A percentile compares a stretch with the other conserved stretches of the same genome.
Conservation (phyloP, 2,113 vertebrate species). For the Zosterops japonicus region DNA sequence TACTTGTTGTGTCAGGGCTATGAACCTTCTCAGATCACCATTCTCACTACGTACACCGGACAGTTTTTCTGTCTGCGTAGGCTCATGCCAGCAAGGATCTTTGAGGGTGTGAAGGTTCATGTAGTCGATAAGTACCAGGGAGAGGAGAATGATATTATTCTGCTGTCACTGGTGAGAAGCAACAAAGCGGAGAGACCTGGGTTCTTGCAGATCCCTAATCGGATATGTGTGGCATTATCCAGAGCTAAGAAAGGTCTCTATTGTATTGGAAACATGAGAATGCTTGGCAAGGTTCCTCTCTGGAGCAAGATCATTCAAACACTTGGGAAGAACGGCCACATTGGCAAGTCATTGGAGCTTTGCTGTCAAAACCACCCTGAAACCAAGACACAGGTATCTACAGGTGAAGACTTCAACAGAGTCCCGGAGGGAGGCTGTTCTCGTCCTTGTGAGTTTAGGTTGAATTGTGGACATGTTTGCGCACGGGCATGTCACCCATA, state of each 20-base stretch:
- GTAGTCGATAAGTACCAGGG: conserved; percentile 98
- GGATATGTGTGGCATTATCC: conserved; percentile 92
- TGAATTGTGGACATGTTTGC: conserved; percentile 91
- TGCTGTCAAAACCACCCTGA: conserved; percentile 91
- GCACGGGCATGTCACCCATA: conserved; percentile 88
- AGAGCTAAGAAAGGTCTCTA: conserved; percentile 93
- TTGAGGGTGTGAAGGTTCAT: conserved; percentile 87
- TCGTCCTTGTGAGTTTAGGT: conserved; percentile 84
- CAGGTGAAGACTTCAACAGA: conserved; percentile 78
- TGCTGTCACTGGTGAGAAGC: conserved; percentile 92
- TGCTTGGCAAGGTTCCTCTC: conserved; percentile 83
- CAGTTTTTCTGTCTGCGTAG: conserved; percentile 88
- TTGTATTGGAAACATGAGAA: conserved; percentile 86
- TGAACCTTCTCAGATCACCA: conserved; percentile 81
- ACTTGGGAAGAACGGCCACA: conserved; percentile 75
- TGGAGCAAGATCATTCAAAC: conserved; percentile 89
- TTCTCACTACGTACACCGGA: conserved; percentile 92
- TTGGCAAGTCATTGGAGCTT: conserved; percentile 78
- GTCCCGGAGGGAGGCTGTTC: conserved; percentile 92
- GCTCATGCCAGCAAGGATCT: conserved; percentile 82
- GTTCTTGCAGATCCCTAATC: conserved; percentile 90
- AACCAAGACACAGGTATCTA: conserved; percentile 74
- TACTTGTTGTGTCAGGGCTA: conserved; percentile 89
- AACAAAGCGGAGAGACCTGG: conserved; percentile 82
- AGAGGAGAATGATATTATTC: conserved; percentile 93